phyloP scores from a whole-genome alignment of 2,888 invertebrate species.

The Capitulum mitella region DNA sequence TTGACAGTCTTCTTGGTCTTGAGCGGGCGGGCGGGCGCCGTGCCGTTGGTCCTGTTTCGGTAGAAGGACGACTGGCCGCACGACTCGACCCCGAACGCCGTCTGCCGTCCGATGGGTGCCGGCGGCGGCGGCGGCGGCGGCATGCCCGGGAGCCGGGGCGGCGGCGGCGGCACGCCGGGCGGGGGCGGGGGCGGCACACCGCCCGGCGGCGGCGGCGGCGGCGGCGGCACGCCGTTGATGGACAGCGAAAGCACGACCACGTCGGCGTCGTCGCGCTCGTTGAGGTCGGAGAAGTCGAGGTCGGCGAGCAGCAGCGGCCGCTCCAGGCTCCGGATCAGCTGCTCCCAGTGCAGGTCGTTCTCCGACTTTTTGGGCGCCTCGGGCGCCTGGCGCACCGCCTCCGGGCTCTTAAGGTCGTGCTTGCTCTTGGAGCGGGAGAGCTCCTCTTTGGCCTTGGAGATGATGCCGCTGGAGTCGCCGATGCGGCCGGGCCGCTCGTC shows the following conservation, averaged over 20 bases:
- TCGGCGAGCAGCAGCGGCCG: slow-evolving; percentile 76
- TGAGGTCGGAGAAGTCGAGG: slow-evolving; percentile 91
- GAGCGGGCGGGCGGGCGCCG: slow-evolving; percentile 35
- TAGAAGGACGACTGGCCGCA: slow-evolving; percentile 48
- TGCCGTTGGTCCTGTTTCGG: slow-evolving; percentile 37
- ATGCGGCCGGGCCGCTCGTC: slow-evolving; percentile 27
- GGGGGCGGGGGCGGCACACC: slow-evolving; percentile 60
- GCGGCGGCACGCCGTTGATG: slow-evolving; percentile 49
- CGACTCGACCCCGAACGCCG: neutral
- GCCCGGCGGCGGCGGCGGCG: slow-evolving; percentile 63
- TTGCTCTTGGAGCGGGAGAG: slow-evolving; percentile 78
- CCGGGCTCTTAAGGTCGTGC: slow-evolving; percentile 53
- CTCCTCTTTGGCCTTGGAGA: slow-evolving; percentile 77
- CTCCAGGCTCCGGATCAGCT: slow-evolving; percentile 65
- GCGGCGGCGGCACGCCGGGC: slow-evolving; percentile 41
- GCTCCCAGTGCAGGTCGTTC: slow-evolving; percentile 93
- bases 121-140: slow-evolving; percentile 46
- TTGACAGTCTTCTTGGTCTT: slow-evolving; percentile 95
- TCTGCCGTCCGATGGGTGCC: slow-evolving; percentile 29
- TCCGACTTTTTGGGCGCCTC: slow-evolving; percentile 76
- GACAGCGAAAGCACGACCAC: slow-evolving; percentile 53
- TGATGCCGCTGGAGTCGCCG: neutral
- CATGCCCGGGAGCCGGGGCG: slow-evolving; percentile 41
- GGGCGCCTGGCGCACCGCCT: slow-evolving; percentile 8
- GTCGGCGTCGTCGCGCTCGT: slow-evolving; percentile 78